Base-by-base conservation (phyloP, 2,113 vertebrate genomes). In the Nettapus auritus region DNA sequence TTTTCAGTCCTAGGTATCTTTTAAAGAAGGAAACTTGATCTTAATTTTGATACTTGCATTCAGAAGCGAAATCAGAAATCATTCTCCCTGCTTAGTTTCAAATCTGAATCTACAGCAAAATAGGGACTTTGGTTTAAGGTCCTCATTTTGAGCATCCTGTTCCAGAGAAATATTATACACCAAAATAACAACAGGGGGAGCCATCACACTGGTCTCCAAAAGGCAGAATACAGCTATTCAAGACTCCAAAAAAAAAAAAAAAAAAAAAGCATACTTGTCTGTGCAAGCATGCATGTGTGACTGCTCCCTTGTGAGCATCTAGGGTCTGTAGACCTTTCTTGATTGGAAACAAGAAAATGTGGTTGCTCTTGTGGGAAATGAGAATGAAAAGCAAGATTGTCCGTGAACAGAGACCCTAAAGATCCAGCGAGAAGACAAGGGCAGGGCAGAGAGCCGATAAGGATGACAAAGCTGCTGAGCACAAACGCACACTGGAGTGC, bases 171-270 rank as follows among this genome's bases (percentile, higher is more conserved):
- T 68, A 82, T 59, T 78, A 78, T 96, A 88, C 82, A 60, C 44
- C 57, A 42, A 62, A 25, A 21, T 0, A 84, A 91, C 96, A 89
- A 90, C 60, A 97, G 97, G 89, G 93, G 96, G 96, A 96, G 85
- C 92, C 44, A 90, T 78, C 92, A 62, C 82, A 81, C 90, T 42
- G 78, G 66, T n/a, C 68, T 91, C 62, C 53, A 71, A 10, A 29
- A 93, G 16, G 59, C 82, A 78, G 52, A 62, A 62, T 1, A 4
- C 44, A 66, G 60, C 38, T 48, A 6, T 36, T 44, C 62, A 60
- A 77, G 71, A 34, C 33, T 40, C 40, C n/a, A n/a, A n/a, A 57
- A 48, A 15, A 12, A 77, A 66, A 90, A 48, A 15, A 12, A 77
- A 66, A 90, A 86, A 14, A 69, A 70, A 28, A 70, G 31, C 55